Evolutionary conservation across 1,140 invertebrate genomes (phyloP).

Genomic region (Aphelenchoides besseyi): DNA sequence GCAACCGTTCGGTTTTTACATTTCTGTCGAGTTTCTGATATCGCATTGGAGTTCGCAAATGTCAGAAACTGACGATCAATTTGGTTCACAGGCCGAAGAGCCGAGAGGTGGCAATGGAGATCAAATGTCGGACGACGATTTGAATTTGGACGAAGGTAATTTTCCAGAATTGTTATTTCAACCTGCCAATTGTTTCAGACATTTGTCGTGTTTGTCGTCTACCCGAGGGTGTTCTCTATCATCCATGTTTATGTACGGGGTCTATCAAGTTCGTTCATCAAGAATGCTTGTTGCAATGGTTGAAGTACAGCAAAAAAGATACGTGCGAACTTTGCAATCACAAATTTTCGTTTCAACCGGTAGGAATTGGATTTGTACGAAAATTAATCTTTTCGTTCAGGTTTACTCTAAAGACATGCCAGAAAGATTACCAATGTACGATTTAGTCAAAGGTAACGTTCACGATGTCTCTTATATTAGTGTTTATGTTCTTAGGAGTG

Average conservation of each 20-base stretch:
- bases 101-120: background rate
- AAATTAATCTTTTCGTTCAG: too few relatives aligned
- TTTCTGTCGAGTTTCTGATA: too few relatives aligned
- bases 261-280: conserved; percentile 99
- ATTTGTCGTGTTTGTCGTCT: conserved; percentile 91
- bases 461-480: conserved; percentile 77
- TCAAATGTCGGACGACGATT: conserved; percentile 5
- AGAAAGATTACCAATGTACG: conserved; percentile 79
- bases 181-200: conserved; percentile 67
- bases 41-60: too few relatives aligned
- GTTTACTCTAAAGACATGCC: conserved; percentile 99
- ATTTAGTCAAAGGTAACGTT: conserved; percentile 35
- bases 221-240: conserved; percentile 72
- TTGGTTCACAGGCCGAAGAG: background rate
- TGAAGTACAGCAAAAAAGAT: conserved; percentile 89
- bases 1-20: background rate
- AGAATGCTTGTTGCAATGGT: conserved; percentile 71
- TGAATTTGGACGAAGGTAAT: conserved; percentile 2
- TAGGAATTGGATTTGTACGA: too few relatives aligned
- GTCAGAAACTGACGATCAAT: background rate
- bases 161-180: background rate
- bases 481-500: conserved; percentile 73
- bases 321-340: conserved; percentile 98
- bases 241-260: conserved; percentile 97
- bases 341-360: conserved; percentile 94